phyloP scores from a whole-genome alignment of 2,797 vertebrate genomes.

The Fringilla coelebs region DNA sequence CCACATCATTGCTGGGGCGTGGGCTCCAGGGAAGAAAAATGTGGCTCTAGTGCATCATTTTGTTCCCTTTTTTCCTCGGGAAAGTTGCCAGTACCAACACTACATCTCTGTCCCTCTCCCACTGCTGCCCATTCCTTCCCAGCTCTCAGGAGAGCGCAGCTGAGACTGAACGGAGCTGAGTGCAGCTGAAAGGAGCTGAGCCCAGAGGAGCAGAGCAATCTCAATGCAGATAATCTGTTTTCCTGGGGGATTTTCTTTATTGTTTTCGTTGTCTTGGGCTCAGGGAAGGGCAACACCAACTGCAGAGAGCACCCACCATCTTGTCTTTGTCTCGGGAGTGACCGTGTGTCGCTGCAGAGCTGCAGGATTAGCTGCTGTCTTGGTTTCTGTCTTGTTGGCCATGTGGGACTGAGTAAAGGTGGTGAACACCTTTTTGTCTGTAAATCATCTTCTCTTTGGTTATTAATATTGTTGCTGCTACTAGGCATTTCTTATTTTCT shows the following conservation, averaged over 20 bases:
- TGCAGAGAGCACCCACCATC: background rate
- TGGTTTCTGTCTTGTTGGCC: background rate
- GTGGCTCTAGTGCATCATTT: background rate
- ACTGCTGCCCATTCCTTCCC: background rate
- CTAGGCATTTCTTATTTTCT: background rate
- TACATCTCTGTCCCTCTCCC: background rate
- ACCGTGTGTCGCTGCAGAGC: fast-evolving
- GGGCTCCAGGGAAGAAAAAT: background rate
- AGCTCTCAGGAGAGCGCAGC: background rate
- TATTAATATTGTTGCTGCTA: background rate
- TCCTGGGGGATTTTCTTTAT: fast-evolving
- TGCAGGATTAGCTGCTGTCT: fast-evolving
- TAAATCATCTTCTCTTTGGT: background rate
- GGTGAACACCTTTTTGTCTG: background rate
- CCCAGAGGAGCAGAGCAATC: fast-evolving
- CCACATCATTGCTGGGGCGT: fast-evolving
- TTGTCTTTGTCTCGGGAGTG: fast-evolving
- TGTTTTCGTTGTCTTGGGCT: background rate
- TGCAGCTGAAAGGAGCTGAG: fast-evolving
- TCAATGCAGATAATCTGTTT: background rate
- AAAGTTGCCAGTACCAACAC: background rate
- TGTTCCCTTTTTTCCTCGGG: background rate
- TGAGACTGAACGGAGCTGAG: background rate
- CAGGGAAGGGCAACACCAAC: fast-evolving
- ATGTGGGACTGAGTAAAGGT: background rate